These are phyloP conservation scores for Triplophysa tibetana DNA, from an alignment of 2,113 vertebrate genomes.

Conservation along the genomic window DNA sequence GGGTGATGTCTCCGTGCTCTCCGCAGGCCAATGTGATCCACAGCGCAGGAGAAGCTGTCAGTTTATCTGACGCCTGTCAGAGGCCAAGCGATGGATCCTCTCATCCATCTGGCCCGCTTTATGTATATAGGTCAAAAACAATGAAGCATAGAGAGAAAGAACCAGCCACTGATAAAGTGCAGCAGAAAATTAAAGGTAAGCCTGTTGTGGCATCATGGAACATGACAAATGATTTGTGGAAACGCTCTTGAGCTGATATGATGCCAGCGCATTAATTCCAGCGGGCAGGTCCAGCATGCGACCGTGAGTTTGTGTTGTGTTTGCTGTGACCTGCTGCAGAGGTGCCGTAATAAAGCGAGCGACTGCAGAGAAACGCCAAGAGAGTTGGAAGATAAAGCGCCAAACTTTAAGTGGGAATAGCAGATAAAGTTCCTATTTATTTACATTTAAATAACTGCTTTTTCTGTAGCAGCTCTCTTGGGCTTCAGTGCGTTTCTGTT, in stretches of 20 bases:
- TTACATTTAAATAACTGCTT: slow-evolving; percentile 66
- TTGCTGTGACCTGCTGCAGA: slow-evolving; percentile 58
- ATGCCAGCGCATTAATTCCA: slow-evolving; percentile 61
- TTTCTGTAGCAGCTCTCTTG: slow-evolving; percentile 41
- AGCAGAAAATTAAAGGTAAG: slow-evolving; percentile 75
- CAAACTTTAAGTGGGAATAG: slow-evolving; percentile 59
- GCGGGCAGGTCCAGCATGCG: slow-evolving; percentile 54
- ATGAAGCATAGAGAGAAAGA: slow-evolving; percentile 60
- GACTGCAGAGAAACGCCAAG: slow-evolving; percentile 56
- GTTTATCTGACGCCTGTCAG: slow-evolving; percentile 44
- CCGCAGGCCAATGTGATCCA: slow-evolving; percentile 16
- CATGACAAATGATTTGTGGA: slow-evolving; percentile 76
- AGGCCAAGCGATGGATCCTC: slow-evolving; percentile 46
- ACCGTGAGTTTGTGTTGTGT: slow-evolving; percentile 43
- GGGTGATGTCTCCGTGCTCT: slow-evolving; percentile 38
- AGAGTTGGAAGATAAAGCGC: slow-evolving; percentile 62
- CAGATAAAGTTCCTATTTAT: slow-evolving; percentile 66
- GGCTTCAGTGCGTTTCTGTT: slow-evolving; percentile 44
- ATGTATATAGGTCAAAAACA: slow-evolving; percentile 72
- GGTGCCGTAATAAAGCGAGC: slow-evolving; percentile 60
- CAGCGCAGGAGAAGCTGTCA: slow-evolving; percentile 46
- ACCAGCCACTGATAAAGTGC: slow-evolving; percentile 58
- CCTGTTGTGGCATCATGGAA: slow-evolving; percentile 73
- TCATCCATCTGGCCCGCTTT: slow-evolving; percentile 63
- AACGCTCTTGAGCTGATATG: slow-evolving; percentile 75